Conservation (phyloP, 2,888 invertebrate species). For the Rhagonycha lutea region DNA sequence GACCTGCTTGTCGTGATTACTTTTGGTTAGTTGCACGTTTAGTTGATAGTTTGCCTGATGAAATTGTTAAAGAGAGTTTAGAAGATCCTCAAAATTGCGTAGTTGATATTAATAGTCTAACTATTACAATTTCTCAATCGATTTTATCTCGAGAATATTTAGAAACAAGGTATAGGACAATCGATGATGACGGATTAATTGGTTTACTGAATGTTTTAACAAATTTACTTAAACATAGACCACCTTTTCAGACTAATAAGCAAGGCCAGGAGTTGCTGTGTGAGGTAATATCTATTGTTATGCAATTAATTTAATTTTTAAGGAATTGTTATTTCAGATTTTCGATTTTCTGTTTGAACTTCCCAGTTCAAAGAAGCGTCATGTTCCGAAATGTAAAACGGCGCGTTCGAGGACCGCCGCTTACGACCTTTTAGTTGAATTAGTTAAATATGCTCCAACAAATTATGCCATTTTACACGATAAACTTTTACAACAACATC, state of each 20-base stretch:
- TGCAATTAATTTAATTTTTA: background rate
- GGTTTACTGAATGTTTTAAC: constrained; percentile 85
- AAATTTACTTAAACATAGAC: constrained; percentile 87
- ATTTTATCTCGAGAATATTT: constrained; percentile 79
- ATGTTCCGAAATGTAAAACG: constrained; percentile 92
- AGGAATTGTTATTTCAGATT: constrained; percentile 58
- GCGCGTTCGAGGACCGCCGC: constrained; percentile 87
- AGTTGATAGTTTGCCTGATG: constrained; percentile 83
- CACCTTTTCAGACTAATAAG: constrained; percentile 81
- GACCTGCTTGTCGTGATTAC: constrained; percentile 92
- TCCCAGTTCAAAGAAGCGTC: constrained; percentile 81
- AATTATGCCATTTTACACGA: constrained; percentile 85
- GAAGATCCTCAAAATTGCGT: constrained; percentile 61
- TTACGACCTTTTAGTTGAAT: constrained; percentile 86
- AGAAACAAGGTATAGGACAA: constrained; percentile 78
- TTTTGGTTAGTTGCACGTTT: constrained; percentile 90
- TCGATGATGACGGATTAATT: constrained; percentile 89
- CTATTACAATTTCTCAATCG: constrained; percentile 71
- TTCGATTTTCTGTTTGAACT: constrained; percentile 90
- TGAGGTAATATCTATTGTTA: constrained; percentile 54
- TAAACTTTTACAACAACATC: constrained; percentile 84
- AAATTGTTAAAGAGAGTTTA: constrained; percentile 70
- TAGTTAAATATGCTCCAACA: constrained; percentile 81
- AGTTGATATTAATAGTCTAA: constrained; percentile 71
- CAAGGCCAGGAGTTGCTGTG: constrained; percentile 72